These are phyloP conservation scores for Pantherophis alleghaniensis DNA, from an alignment of 2,797 vertebrate genomes.

Conservation along the genomic window DNA sequence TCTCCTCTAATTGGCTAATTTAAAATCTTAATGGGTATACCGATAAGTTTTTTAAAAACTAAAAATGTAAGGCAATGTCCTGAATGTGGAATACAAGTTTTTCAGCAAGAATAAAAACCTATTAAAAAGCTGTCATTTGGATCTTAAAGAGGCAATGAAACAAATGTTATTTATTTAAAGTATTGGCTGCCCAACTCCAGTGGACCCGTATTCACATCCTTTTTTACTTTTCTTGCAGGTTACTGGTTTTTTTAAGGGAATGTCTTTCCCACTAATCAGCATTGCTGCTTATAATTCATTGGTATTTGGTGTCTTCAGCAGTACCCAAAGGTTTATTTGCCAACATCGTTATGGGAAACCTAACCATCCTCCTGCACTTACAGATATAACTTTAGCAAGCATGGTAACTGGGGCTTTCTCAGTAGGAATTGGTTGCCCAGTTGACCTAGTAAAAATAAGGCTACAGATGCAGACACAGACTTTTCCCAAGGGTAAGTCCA, in stretches of 20 bases:
- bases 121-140: background rate
- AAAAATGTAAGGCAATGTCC: background rate
- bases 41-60: background rate
- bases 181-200: background rate
- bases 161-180: background rate
- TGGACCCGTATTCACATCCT: background rate
- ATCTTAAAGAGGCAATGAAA: background rate
- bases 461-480: slow-evolving; percentile 92
- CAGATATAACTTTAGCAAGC: slow-evolving; percentile 84
- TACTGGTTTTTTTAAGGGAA: slow-evolving; percentile 92
- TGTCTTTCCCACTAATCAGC: slow-evolving; percentile 93
- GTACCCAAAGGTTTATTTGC: slow-evolving; percentile 81
- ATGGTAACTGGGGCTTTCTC: slow-evolving; percentile 82
- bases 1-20: background rate
- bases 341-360: slow-evolving; percentile 75
- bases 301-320: slow-evolving; percentile 93
- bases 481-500: slow-evolving; percentile 75
- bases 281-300: slow-evolving; percentile 89
- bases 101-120: background rate
- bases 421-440: slow-evolving; percentile 84
- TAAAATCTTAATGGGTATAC: background rate
- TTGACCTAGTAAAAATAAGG: slow-evolving; percentile 94
- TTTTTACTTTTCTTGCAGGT: slow-evolving; percentile 71
- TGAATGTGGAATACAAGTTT: background rate
- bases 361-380: slow-evolving; percentile 57